phyloP scores from a whole-genome alignment of 2,797 vertebrate species.

The Lutra lutra region DNA sequence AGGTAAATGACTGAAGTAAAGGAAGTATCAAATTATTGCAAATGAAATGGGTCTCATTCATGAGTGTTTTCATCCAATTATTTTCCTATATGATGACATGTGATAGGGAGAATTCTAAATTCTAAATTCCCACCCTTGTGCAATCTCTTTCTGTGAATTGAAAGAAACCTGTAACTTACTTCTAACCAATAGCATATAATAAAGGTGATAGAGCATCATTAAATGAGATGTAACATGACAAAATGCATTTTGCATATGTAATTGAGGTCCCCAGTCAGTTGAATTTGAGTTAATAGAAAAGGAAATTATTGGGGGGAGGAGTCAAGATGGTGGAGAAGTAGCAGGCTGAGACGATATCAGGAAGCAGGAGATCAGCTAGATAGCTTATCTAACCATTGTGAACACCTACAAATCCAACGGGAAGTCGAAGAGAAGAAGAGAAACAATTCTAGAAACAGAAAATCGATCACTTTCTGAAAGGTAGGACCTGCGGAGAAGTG shows the following conservation, averaged over 20 bases:
- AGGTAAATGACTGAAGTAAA: neutral
- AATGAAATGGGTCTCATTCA: neutral
- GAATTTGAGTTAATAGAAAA: neutral
- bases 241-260: neutral
- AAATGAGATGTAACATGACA: neutral
- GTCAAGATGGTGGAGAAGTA: too few relatives aligned
- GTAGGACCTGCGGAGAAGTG: too few relatives aligned
- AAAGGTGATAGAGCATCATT: neutral
- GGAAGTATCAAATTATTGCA: neutral
- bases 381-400: too few relatives aligned
- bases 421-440: too few relatives aligned
- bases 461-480: too few relatives aligned
- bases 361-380: too few relatives aligned
- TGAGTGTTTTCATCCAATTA: neutral
- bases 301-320: neutral
- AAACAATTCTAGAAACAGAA: too few relatives aligned
- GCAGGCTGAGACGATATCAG: too few relatives aligned
- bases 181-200: neutral
- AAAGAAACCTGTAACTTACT: neutral
- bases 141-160: neutral
- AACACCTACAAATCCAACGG: too few relatives aligned
- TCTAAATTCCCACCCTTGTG: neutral
- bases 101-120: neutral
- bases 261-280: neutral
- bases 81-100: neutral